Percentiles rank a stretch among this genome's conserved stretches.
These are phyloP conservation scores for Euwallacea fornicatus DNA, from an alignment of 1,140 invertebrate species.

Conservation along the genomic window DNA sequence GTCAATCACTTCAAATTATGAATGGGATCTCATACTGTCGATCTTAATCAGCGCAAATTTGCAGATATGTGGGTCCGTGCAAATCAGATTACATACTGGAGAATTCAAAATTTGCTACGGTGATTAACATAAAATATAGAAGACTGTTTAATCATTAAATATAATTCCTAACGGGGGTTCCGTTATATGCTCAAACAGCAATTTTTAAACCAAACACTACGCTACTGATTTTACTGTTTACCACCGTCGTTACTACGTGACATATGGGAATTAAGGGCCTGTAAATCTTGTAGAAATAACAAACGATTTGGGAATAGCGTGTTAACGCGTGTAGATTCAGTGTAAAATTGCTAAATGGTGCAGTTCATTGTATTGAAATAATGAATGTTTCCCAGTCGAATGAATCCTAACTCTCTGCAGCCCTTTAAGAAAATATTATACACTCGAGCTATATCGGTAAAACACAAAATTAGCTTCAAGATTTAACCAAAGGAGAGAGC, in stretches of 20 bases:
- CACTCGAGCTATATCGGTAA: neutral
- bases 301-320: conserved; percentile 40
- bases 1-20: conserved; percentile 1
- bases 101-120: no score
- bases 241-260: conserved; percentile 3
- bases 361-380: conserved; percentile 54
- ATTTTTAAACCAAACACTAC: no score
- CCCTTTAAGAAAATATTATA: conserved; percentile 21
- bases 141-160: no score
- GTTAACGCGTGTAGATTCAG: conserved; percentile 48
- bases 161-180: no score
- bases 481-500: neutral
- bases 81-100: neutral
- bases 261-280: conserved; percentile 24
- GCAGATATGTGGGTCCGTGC: neutral
- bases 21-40: conserved; percentile 5
- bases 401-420: conserved; percentile 18
- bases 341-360: conserved; percentile 54
- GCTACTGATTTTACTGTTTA: no score
- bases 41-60: conserved; percentile 7
- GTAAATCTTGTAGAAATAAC: conserved; percentile 47
- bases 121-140: no score
- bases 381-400: conserved; percentile 50
- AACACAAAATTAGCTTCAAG: conserved; percentile 1
- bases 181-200: no score